Evolutionary conservation across 2,113 vertebrate species (phyloP).

Genomic region (Vulpes lagopus): DNA sequence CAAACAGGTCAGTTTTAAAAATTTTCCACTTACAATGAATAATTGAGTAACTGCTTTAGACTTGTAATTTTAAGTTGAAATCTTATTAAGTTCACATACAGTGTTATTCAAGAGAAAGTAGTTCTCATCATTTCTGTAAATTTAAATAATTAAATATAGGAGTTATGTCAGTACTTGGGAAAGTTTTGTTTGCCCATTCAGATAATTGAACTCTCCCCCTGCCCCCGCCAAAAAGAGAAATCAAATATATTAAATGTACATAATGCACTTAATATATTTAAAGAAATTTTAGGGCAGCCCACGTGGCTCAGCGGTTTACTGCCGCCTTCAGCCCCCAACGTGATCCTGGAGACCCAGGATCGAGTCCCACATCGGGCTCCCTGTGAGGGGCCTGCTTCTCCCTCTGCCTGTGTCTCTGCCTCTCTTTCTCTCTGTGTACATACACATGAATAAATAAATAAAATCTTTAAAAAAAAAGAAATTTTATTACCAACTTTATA

Average conservation of each 20-base stretch:
- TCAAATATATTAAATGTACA: slow-evolving; percentile 31
- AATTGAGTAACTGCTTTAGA: slow-evolving; percentile 27
- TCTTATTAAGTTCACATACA: slow-evolving; percentile 25
- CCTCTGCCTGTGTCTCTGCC: too few species aligned
- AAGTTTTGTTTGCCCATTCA: slow-evolving; percentile 48
- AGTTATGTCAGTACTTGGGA: neutral
- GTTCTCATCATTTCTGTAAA: slow-evolving; percentile 35
- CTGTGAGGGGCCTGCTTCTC: too few species aligned
- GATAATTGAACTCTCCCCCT: neutral
- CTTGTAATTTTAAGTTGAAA: slow-evolving; percentile 28
- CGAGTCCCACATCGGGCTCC: too few species aligned
- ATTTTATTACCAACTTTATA: slow-evolving; percentile 54
- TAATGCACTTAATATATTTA: slow-evolving; percentile 19
- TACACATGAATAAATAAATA: too few species aligned
- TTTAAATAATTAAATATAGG: slow-evolving; percentile 38
- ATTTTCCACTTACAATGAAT: neutral
- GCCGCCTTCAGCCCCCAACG: too few species aligned
- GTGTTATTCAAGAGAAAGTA: slow-evolving; percentile 18
- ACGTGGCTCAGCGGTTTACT: too few species aligned
- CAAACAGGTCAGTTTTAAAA: neutral
- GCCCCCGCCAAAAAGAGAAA: neutral
- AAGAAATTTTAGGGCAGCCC: neutral
- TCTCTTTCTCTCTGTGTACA: too few species aligned
- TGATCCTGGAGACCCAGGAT: too few species aligned
- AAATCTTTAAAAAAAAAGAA: neutral